These are phyloP conservation scores for Neolamprologus hecqui DNA, from an alignment of 2,113 vertebrate genomes.

Conservation along the genomic window DNA sequence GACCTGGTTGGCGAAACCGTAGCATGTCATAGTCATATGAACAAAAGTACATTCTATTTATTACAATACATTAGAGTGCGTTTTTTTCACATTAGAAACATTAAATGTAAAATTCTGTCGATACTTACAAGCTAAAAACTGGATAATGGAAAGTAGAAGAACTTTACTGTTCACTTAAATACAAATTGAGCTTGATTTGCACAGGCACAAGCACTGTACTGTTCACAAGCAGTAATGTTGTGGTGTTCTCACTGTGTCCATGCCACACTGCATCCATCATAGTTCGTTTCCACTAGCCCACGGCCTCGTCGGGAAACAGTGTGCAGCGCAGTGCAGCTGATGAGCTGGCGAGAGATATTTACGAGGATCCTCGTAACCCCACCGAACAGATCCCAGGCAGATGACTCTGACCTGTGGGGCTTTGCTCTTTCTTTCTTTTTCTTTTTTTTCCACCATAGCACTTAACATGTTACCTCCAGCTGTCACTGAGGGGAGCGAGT, in stretches of 20 bases:
- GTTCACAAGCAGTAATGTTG: background rate
- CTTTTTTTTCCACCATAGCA: constrained; percentile 10
- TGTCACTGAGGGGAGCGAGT: constrained; percentile 20
- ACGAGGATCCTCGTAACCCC: constrained; percentile 66
- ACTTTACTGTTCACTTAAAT: background rate
- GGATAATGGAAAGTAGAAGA: background rate
- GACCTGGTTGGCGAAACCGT: background rate
- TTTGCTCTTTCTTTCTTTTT: background rate
- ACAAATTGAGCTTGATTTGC: background rate
- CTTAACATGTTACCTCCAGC: constrained; percentile 52
- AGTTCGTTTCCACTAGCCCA: constrained; percentile 32
- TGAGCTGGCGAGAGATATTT: constrained; percentile 76
- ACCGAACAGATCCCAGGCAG: constrained; percentile 60
- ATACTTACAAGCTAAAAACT: background rate
- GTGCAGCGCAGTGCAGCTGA: constrained; percentile 41
- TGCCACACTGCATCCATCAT: constrained; percentile 61
- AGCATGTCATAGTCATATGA: background rate
- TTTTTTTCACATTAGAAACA: background rate
- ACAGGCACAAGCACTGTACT: background rate
- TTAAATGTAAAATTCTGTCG: background rate
- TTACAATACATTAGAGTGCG: background rate
- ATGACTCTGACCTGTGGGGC: constrained; percentile 41
- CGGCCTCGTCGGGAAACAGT: constrained; percentile 21
- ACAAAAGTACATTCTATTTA: background rate
- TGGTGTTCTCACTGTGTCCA: constrained; percentile 23